Percentiles rank a stretch among this genome's conserved stretches.
Conservation (phyloP, 2,797 vertebrate species). For the Mormyrops boulengeri region DNA sequence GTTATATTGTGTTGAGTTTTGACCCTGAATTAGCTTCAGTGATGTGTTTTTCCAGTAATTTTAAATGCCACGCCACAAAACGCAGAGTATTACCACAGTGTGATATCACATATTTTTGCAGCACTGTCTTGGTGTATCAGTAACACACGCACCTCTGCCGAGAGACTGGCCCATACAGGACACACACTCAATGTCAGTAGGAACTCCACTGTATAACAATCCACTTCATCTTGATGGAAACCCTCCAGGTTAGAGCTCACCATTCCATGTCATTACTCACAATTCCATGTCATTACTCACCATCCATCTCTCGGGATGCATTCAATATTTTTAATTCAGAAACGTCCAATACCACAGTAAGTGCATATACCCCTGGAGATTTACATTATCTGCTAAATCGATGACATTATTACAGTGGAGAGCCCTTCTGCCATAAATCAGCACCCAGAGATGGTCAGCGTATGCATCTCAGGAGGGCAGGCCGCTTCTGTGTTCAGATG, state of each 20-base stretch:
- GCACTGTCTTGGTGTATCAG: not conserved
- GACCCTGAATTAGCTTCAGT: not conserved
- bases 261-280: not conserved
- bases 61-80: not conserved
- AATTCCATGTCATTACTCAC: not conserved
- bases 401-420: not conserved
- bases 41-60: not conserved
- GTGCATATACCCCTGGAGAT: not conserved
- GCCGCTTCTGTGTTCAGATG: not conserved
- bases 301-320: not conserved
- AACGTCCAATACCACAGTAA: not conserved
- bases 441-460: not conserved
- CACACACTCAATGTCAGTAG: not conserved
- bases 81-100: not conserved
- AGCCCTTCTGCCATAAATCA: not conserved
- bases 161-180: not conserved
- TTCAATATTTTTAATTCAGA: not conserved
- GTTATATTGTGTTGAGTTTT: not conserved
- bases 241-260: not conserved
- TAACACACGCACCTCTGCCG: not conserved
- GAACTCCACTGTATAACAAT: not conserved
- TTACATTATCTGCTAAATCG: not conserved
- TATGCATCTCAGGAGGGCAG: too few relatives aligned
- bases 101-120: not conserved
- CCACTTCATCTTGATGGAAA: not conserved